Conservation (phyloP, 2,113 vertebrate genomes). For the Sardina pilchardus region DNA sequence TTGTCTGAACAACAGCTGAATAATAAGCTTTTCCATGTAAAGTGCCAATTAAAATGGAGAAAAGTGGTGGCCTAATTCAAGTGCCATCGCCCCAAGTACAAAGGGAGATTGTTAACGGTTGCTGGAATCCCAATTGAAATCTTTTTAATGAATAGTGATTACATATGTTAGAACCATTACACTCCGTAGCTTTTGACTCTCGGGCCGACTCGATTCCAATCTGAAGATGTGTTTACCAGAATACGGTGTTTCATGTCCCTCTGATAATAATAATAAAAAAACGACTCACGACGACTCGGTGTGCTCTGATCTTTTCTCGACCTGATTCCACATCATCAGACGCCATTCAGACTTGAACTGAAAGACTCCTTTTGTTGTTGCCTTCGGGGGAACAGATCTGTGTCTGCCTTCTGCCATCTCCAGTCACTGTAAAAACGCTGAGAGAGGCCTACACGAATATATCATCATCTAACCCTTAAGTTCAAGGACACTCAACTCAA, state of each 20-base stretch:
- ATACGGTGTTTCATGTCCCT: neutral
- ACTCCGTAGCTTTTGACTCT: neutral
- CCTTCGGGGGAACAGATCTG: neutral
- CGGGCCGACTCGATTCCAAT: neutral
- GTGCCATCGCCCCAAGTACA: neutral
- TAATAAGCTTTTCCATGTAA: neutral
- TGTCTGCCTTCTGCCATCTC: neutral
- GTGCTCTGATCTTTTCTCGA: slow-evolving; percentile 7
- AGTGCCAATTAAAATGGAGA: neutral
- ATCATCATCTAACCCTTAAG: neutral
- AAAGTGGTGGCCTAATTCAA: slow-evolving; percentile 1
- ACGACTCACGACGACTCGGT: neutral
- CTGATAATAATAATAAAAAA: neutral
- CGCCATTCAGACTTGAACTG: neutral
- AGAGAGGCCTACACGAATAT: neutral
- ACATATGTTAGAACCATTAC: neutral
- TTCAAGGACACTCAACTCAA: neutral
- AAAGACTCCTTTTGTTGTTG: neutral
- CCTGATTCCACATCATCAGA: neutral
- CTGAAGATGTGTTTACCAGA: neutral
- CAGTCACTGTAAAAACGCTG: neutral
- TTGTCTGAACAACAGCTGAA: slow-evolving; percentile 15
- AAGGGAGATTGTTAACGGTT: neutral
- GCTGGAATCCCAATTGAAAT: neutral
- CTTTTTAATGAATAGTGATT: slow-evolving; percentile 6